phyloP scores from a whole-genome alignment of 2,797 vertebrate genomes.

The Setipinna tenuifilis region DNA sequence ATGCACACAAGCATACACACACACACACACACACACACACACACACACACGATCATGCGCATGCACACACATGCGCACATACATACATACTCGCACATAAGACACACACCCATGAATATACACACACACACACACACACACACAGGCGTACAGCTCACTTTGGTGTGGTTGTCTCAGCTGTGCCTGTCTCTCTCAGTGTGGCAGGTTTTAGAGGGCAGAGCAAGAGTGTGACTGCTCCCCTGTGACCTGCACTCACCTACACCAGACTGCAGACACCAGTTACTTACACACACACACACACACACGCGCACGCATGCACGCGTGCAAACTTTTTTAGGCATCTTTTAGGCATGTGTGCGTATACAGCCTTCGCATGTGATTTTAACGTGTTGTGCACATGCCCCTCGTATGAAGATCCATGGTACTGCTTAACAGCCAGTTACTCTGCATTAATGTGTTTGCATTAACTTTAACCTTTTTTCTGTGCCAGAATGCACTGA shows the following conservation, averaged over 20 bases:
- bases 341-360: neutral
- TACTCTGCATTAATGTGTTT: conserved; percentile 3
- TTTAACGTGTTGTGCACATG: neutral
- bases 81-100: neutral
- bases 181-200: conserved; percentile 42
- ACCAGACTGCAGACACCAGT: conserved; percentile 25
- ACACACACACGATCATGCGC: neutral
- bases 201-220: conserved; percentile 17
- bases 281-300: neutral
- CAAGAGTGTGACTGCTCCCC: conserved; percentile 36
- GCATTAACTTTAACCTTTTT: conserved; percentile 10
- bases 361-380: neutral
- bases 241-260: conserved; percentile 44
- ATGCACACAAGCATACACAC: neutral
- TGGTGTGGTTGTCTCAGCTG: conserved; percentile 32
- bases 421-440: neutral
- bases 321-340: too few species aligned
- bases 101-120: too few species aligned
- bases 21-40: neutral
- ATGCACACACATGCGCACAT: neutral
- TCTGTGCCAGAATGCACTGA: neutral
- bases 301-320: neutral
- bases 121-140: neutral
- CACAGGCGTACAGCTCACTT: neutral
- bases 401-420: neutral